These are phyloP conservation scores for Andrena trimmerana DNA, from an alignment of 2,888 invertebrate genomes.

Conservation along the genomic window DNA sequence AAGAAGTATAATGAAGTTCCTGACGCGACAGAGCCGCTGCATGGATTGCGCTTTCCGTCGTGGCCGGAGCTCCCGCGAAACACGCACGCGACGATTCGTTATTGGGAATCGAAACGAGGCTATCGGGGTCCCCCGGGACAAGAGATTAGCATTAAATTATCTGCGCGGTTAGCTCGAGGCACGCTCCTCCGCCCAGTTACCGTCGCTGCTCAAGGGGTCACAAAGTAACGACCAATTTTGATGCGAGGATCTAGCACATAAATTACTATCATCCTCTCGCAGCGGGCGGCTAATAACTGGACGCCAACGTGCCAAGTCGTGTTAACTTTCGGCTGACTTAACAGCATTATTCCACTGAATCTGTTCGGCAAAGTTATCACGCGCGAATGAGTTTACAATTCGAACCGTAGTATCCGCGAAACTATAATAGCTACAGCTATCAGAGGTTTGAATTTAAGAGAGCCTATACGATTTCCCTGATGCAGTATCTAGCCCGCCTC, in stretches of 20 bases:
- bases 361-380: background rate
- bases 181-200: constrained; percentile 20
- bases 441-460: background rate
- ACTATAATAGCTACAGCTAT: background rate
- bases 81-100: background rate
- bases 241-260: constrained; percentile 56
- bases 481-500: background rate
- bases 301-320: constrained; percentile 55
- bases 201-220: constrained; percentile 27
- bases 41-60: background rate
- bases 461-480: constrained; percentile 2
- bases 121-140: background rate
- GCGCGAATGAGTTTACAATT: too few species aligned
- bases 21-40: background rate
- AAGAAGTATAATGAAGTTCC: constrained; percentile 20
- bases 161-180: background rate
- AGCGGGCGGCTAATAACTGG: constrained; percentile 59
- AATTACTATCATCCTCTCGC: constrained; percentile 60
- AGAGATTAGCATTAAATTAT: constrained; percentile 49
- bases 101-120: constrained; percentile 24
- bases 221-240: constrained; percentile 58
- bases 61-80: background rate
- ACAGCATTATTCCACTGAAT: constrained; percentile 58
- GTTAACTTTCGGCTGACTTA: constrained; percentile 62
- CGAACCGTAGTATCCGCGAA: too few species aligned